These are phyloP conservation scores for Actinopyga echinites DNA, from an alignment of 53 echinoderm and acorn worm species.

Conservation along the genomic window DNA sequence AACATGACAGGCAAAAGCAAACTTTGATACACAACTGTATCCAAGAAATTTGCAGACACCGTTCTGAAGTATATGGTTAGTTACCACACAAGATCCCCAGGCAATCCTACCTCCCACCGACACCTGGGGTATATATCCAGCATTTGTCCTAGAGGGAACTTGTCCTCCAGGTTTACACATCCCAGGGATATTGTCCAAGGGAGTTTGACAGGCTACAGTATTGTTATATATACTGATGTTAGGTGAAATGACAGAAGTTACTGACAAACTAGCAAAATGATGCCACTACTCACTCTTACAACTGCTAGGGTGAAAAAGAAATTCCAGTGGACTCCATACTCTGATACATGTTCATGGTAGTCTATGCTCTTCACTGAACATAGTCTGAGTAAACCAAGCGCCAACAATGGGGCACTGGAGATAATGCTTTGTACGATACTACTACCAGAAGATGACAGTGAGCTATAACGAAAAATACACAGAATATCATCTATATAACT, in stretches of 20 bases:
- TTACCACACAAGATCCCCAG: too few species aligned
- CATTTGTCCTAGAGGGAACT: too few species aligned
- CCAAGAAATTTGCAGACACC: too few species aligned
- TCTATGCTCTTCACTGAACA: slow-evolving; percentile 71
- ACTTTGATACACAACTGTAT: too few species aligned
- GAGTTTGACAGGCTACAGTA: background rate
- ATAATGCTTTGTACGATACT: slow-evolving; percentile 41
- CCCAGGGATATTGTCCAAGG: too few species aligned
- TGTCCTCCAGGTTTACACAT: too few species aligned
- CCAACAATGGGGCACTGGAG: slow-evolving; percentile 66
- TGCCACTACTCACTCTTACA: slow-evolving; percentile 69
- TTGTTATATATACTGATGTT: background rate
- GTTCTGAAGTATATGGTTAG: too few species aligned
- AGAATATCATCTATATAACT: too few species aligned
- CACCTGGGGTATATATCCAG: too few species aligned
- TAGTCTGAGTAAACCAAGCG: slow-evolving; percentile 70
- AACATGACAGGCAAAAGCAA: too few species aligned
- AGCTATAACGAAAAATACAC: background rate
- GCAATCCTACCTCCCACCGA: too few species aligned
- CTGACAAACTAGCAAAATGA: background rate
- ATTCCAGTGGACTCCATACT: slow-evolving; percentile 97
- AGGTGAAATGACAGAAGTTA: background rate
- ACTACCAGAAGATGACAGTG: slow-evolving; percentile 33
- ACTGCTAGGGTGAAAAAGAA: slow-evolving; percentile 92
- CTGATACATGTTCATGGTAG: slow-evolving; percentile 90